phyloP scores from a whole-genome alignment of 2,888 invertebrate genomes.

The Melanotus villosus region DNA sequence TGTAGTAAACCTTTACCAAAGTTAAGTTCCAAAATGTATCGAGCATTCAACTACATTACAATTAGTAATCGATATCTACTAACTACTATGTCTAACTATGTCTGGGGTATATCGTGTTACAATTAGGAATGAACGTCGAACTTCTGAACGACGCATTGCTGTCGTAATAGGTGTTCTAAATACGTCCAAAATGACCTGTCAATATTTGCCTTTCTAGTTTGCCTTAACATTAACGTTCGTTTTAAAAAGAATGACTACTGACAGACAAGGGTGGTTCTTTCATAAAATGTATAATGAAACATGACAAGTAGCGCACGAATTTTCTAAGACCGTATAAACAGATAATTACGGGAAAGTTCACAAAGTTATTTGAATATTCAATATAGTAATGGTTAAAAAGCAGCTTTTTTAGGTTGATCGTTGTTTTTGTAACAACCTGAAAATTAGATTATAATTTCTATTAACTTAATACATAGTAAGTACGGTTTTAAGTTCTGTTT shows the following conservation, averaged over 20 bases:
- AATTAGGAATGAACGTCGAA: conserved; percentile 46
- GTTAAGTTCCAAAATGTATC: conserved; percentile 34
- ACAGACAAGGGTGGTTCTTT: conserved; percentile 22
- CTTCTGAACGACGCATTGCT: conserved; percentile 16
- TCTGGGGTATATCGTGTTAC: conserved; percentile 49
- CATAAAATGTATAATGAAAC: too few species aligned
- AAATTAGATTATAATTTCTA: too few species aligned
- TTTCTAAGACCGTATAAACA: too few species aligned
- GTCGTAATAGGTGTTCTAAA: conserved; percentile 32
- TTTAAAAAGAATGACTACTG: conserved; percentile 7
- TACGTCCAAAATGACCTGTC: conserved; percentile 30
- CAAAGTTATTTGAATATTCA: too few species aligned
- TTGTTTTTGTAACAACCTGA: too few species aligned
- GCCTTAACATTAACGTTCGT: conserved; percentile 1
- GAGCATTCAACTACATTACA: conserved; percentile 46
- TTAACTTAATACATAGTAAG: too few species aligned
- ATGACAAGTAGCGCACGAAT: conserved; percentile 4
- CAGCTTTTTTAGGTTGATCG: too few species aligned
- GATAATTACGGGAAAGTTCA: too few species aligned
- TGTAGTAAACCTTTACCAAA: conserved; percentile 14
- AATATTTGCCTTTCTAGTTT: conserved; percentile 26
- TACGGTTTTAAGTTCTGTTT: too few species aligned
- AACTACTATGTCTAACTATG: conserved; percentile 52
- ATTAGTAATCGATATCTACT: conserved; percentile 52
- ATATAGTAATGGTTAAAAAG: too few species aligned